Conservation (phyloP, 2,888 invertebrate species). For the Chesias legatella region DNA sequence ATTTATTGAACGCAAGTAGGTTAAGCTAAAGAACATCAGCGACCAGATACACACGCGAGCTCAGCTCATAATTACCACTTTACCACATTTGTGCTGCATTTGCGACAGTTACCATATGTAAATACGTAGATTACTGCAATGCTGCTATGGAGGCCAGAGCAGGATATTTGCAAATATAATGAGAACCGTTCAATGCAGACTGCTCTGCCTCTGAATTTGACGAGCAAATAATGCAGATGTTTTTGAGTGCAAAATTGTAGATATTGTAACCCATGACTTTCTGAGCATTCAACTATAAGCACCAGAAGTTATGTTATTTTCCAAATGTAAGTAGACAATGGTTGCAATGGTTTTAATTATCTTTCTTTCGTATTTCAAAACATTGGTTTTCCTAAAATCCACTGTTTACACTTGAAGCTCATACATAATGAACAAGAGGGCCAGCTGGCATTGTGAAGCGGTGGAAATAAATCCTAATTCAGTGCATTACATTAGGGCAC, state of each 20-base stretch:
- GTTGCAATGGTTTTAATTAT: background rate
- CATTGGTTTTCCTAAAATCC: conserved; percentile 2
- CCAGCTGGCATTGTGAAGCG: conserved; percentile 47
- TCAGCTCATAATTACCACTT: conserved; percentile 24
- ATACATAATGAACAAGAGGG: conserved; percentile 45
- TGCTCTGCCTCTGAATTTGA: conserved; percentile 1
- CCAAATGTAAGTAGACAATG: conserved; percentile 7
- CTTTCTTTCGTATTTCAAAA: conserved; percentile 3
- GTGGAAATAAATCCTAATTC: conserved; percentile 54
- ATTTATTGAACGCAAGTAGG: background rate
- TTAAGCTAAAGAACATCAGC: background rate
- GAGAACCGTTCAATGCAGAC: conserved; percentile 21
- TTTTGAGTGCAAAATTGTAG: background rate
- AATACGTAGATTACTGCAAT: conserved; percentile 28
- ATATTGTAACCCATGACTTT: no score
- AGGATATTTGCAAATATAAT: conserved; percentile 32
- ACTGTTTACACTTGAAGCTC: conserved; percentile 16
- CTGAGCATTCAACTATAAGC: no score
- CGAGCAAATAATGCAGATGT: background rate
- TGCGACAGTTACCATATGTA: conserved; percentile 26
- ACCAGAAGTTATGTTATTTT: background rate
- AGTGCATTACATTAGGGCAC: conserved; percentile 49
- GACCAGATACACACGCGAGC: conserved; percentile 9
- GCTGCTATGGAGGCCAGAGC: conserved; percentile 15
- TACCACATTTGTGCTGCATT: conserved; percentile 23